These are phyloP conservation scores for Nephrotoma flavescens DNA, from an alignment of 2,888 invertebrate genomes.

Conservation along the genomic window DNA sequence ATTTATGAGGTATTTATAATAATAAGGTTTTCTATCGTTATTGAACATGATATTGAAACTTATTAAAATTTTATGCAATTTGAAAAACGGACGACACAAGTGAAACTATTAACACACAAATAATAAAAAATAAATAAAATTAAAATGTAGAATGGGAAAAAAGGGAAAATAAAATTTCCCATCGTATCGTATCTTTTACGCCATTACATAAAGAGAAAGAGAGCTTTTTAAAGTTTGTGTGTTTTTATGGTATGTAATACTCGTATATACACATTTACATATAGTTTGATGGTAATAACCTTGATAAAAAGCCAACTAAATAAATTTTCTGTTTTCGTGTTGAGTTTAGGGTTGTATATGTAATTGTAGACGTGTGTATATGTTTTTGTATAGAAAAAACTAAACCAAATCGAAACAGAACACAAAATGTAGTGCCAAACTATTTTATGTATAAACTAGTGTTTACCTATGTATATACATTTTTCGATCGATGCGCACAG, in stretches of 20 bases:
- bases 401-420: not conserved
- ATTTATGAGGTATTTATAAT: not conserved
- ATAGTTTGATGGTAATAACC: not conserved
- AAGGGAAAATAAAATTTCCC: not conserved
- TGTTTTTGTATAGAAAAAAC: not conserved
- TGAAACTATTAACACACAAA: not conserved
- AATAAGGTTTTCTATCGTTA: not conserved
- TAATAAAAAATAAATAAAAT: not conserved
- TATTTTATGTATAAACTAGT: not conserved
- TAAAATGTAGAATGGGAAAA: not conserved
- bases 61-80: not conserved
- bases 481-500: not conserved
- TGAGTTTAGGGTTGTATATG: not conserved
- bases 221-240: not conserved
- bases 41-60: not conserved
- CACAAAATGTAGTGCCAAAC: not conserved
- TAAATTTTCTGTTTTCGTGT: not conserved
- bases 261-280: too few species aligned
- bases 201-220: not conserved
- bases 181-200: not conserved
- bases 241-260: not conserved
- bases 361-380: not conserved
- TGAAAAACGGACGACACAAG: not conserved
- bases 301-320: not conserved
- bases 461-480: not conserved